A percentile compares a stretch with the other conserved stretches of the same genome.
phyloP scores from a whole-genome alignment of 2,797 vertebrate species.

The Megaceryle alcyon region DNA sequence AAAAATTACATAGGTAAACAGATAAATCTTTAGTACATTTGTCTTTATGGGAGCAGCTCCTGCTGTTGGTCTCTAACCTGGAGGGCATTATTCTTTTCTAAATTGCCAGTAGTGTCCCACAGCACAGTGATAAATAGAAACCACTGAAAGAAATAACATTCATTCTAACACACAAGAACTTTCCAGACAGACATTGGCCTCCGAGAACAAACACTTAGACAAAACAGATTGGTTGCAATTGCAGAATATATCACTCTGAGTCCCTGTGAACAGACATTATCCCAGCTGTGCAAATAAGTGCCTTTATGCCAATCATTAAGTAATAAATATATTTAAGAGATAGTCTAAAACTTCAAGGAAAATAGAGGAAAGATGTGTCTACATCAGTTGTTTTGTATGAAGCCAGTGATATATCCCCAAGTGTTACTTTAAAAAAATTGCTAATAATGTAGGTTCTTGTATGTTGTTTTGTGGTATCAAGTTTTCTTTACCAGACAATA shows the following conservation, averaged over 20 bases:
- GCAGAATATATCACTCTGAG: constrained; percentile 55
- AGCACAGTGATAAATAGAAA: constrained; percentile 79
- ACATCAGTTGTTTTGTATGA: not conserved
- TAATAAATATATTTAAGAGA: constrained; percentile 51
- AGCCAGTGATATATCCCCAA: not conserved
- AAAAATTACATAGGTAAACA: constrained; percentile 79
- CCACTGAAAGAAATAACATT: constrained; percentile 71
- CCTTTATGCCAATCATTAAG: constrained; percentile 40
- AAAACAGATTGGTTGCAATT: constrained; percentile 66
- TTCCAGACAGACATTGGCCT: constrained; percentile 66
- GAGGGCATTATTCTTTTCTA: constrained; percentile 78
- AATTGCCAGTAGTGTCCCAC: constrained; percentile 74
- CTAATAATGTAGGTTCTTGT: not conserved
- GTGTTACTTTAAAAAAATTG: not conserved
- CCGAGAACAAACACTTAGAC: constrained; percentile 71
- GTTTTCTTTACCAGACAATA: not conserved
- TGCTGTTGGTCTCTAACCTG: constrained; percentile 79
- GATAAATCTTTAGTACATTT: constrained; percentile 82
- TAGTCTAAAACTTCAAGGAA: constrained; percentile 28
- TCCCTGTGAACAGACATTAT: constrained; percentile 31
- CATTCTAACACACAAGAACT: constrained; percentile 69
- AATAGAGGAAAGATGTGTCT: not conserved
- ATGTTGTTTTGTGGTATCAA: not conserved
- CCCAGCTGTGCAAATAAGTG: constrained; percentile 40
- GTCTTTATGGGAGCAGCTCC: constrained; percentile 76